Conservation (phyloP, 35 echinoderm and acorn worm genomes). For the Eucidaris tribuloides region DNA sequence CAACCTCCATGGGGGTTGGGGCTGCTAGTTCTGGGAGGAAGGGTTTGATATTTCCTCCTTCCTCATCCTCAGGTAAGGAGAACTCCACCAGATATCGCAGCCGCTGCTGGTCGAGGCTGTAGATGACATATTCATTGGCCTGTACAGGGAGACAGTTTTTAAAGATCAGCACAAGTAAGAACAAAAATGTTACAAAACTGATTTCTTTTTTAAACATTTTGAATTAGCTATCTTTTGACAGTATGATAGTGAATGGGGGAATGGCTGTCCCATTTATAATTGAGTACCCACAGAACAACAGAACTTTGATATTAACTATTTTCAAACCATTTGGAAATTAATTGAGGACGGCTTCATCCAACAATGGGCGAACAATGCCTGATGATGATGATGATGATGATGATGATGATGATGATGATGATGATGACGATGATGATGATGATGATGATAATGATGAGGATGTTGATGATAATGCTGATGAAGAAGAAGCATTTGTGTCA, state of each 20-base stretch:
- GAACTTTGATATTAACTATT: neutral
- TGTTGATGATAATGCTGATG: no score
- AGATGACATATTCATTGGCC: slow-evolving; percentile 90
- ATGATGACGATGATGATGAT: no score
- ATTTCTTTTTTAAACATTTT: no score
- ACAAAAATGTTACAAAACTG: no score
- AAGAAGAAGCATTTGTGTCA: no score
- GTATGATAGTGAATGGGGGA: neutral
- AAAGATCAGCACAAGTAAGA: no score
- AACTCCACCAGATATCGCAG: slow-evolving; percentile 86
- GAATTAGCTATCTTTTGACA: neutral
- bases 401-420: no score
- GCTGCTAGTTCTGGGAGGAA: neutral
- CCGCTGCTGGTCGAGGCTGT: slow-evolving; percentile 78
- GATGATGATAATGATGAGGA: no score
- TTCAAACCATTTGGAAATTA: neutral
- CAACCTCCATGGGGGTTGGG: neutral
- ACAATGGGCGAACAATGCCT: no score
- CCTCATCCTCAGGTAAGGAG: slow-evolving; percentile 44
- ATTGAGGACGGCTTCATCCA: no score
- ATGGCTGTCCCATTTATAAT: neutral
- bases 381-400: no score
- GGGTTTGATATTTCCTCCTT: neutral
- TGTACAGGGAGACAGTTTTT: no score
- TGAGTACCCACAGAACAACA: neutral